Evolutionary conservation across 2,113 vertebrate species (phyloP).

Genomic region (Gila orcuttii): DNA sequence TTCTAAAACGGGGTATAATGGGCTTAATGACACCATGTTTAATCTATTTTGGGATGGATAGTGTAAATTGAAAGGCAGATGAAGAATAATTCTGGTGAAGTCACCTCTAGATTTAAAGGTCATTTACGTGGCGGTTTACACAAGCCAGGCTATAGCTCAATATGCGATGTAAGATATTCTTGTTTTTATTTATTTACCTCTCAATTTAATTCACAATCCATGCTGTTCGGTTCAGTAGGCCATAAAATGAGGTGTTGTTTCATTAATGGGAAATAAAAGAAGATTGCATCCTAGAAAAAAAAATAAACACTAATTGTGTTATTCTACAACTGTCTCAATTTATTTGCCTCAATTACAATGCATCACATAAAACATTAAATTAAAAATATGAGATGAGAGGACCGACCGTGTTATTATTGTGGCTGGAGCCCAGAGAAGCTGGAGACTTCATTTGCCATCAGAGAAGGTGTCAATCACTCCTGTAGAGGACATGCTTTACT

Average conservation of each 20-base stretch:
- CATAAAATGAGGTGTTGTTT: slow-evolving; percentile 15
- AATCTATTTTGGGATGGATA: neutral
- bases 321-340: slow-evolving; percentile 5
- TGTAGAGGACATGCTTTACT: slow-evolving; percentile 74
- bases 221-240: neutral
- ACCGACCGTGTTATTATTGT: slow-evolving; percentile 60
- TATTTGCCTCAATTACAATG: slow-evolving; percentile 4
- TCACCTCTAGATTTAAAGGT: neutral
- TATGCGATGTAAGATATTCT: neutral
- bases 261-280: slow-evolving; percentile 49
- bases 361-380: neutral
- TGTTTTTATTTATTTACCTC: slow-evolving; percentile 19
- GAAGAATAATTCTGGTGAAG: neutral
- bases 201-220: slow-evolving; percentile 1
- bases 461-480: slow-evolving; percentile 76
- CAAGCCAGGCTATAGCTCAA: neutral
- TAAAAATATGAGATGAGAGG: neutral
- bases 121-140: neutral
- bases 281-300: slow-evolving; percentile 49
- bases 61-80: neutral
- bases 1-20: neutral
- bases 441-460: slow-evolving; percentile 72
- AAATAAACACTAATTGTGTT: slow-evolving; percentile 9
- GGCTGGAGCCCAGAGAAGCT: slow-evolving; percentile 71
- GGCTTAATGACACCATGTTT: neutral